Base-by-base conservation (phyloP, 2,888 invertebrate genomes). In the Pristionchus entomophagus region DNA sequence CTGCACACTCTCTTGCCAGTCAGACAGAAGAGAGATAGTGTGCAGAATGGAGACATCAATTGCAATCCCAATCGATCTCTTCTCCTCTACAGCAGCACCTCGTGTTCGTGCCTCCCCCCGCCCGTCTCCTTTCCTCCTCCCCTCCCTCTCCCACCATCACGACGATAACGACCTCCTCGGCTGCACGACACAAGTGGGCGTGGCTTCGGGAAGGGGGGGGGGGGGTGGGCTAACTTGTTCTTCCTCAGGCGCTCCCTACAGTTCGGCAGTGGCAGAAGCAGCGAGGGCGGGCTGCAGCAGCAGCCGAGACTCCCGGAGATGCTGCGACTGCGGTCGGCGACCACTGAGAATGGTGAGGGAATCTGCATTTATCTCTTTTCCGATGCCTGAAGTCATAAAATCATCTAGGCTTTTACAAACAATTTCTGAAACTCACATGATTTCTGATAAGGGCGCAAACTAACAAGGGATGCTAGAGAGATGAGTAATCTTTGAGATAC, bases 71-170 rank as follows among this genome's bases (percentile, higher is more conserved):
- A 45, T 45, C 14, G n/a, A n/a, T 45, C 45, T 45, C 35, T 35
- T 0, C 22, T 65, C 32, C 65, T 35, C 19, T 45, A 0, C 45
- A 73, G 73, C 73, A 73, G 26, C 73, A 73, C 41, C 73, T 73
- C 73, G 73, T 45, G n/a, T 73, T 45, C 41, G 41, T 38, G 41
- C 73, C 73, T 45, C 45, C 73, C 6, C 73, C 73, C 22, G 41
- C 41, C 0, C 73, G 73, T 32, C 22, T 22, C 26, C 73, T 41
- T 6, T 26, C 41, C 14, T n/a, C 73, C 26, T 73, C 73, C 45
- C 41, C 41, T 41, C n/a, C 73, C 73, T 73, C 73, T n/a, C 41
- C 73, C 73, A 41, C 73, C 17, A 69, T 38, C n/a, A n/a, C n/a
- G n/a, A n/a, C n/a, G n/a, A n/a, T n/a, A n/a, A n/a, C n/a, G n/a